Conservation (phyloP, 1,140 invertebrate species). For the Phenacoccus solenopsis region DNA sequence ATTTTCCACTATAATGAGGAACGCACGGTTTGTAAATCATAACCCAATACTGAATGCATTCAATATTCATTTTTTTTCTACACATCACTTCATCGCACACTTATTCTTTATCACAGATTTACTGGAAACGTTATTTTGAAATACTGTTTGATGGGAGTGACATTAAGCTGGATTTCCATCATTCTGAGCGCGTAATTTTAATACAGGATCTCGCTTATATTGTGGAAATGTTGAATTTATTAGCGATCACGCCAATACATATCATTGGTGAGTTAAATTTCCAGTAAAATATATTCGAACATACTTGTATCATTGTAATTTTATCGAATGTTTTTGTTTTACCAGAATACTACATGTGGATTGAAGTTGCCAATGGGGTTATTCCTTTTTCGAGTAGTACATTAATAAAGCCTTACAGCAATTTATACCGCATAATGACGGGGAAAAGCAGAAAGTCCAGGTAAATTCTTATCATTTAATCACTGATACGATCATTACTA, state of each 20-base stretch:
- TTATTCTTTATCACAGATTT: neutral
- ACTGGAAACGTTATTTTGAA: neutral
- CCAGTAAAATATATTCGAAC: neutral
- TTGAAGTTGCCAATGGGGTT: neutral
- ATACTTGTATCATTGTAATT: too few species aligned
- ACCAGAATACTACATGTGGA: neutral
- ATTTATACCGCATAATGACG: neutral
- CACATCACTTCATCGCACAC: too few species aligned
- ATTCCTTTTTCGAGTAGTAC: neutral
- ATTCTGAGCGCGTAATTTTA: neutral
- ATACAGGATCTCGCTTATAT: neutral
- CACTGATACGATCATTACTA: neutral
- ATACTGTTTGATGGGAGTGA: neutral
- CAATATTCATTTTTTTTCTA: too few species aligned
- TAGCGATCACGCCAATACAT: neutral
- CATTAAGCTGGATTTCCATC: neutral
- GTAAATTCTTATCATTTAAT: neutral
- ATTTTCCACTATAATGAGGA: neutral
- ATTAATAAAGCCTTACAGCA: neutral
- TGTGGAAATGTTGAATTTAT: neutral
- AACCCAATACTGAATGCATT: too few species aligned
- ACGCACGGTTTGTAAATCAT: neutral
- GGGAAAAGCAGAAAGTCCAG: neutral
- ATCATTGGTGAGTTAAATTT: neutral
- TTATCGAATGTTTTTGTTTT: too few species aligned